Percentiles rank a stretch among this genome's conserved stretches.
These are phyloP conservation scores for Lerema accius DNA, from an alignment of 1,140 invertebrate species.

Conservation along the genomic window DNA sequence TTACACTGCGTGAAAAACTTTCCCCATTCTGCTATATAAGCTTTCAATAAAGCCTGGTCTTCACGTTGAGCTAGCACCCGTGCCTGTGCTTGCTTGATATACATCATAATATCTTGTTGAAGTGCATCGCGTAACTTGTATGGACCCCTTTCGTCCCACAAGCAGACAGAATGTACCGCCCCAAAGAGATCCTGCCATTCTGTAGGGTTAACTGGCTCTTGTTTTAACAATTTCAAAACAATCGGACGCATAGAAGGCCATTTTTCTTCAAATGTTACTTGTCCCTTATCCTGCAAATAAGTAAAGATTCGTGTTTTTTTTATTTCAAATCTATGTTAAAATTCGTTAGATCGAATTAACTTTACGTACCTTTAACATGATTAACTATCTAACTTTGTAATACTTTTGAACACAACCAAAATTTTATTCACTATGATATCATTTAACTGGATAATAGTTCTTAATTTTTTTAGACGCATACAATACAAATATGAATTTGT, in stretches of 20 bases:
- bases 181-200: slow-evolving; percentile 99
- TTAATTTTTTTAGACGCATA: slow-evolving; percentile 8
- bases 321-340: no score
- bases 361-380: slow-evolving; percentile 68
- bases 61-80: slow-evolving; percentile 95
- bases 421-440: slow-evolving; percentile 48
- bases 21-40: slow-evolving; percentile 98
- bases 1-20: slow-evolving; percentile 99
- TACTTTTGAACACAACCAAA: slow-evolving; percentile 40
- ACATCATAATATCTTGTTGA: slow-evolving; percentile 96
- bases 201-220: slow-evolving; percentile 95
- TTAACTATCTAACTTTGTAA: slow-evolving; percentile 43
- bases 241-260: slow-evolving; percentile 97
- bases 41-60: slow-evolving; percentile 96
- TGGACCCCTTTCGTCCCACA: slow-evolving; percentile 98
- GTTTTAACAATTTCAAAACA: slow-evolving; percentile 95
- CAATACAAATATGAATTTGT: slow-evolving; percentile 5
- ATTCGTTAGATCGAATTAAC: no score
- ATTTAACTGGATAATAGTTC: slow-evolving; percentile 7
- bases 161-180: slow-evolving; percentile 95
- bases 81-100: slow-evolving; percentile 96
- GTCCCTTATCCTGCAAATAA: slow-evolving; percentile 84
- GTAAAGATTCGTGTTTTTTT: slow-evolving; percentile 21
- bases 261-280: slow-evolving; percentile 95
- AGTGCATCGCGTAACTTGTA: slow-evolving; percentile 92